Percentiles rank a stretch among this genome's conserved stretches.
Evolutionary conservation across 2,797 vertebrate genomes (phyloP).

Genomic region (Natrix natrix): DNA sequence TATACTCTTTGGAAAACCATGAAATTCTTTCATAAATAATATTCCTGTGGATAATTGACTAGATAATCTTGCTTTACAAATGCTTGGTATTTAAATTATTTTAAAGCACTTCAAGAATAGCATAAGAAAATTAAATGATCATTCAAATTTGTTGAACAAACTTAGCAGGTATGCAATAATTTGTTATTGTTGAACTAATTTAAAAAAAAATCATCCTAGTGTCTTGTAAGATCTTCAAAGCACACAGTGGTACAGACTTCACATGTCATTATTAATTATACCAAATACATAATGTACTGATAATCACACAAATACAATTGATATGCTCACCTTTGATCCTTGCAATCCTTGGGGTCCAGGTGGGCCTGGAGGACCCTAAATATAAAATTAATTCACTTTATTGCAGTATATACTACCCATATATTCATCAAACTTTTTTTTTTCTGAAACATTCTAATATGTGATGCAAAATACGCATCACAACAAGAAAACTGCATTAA

Average conservation of each 20-base stretch:
- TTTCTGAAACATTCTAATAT: not conserved
- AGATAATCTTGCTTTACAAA: not conserved
- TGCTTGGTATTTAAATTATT: not conserved
- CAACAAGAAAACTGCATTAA: conserved; percentile 30
- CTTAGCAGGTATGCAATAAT: not conserved
- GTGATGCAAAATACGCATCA: not conserved
- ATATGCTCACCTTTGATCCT: conserved; percentile 84
- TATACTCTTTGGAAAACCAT: not conserved
- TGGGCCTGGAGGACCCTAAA: conserved; percentile 93
- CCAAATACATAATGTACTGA: not conserved
- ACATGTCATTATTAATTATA: not conserved
- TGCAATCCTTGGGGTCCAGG: conserved; percentile 86
- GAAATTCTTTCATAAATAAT: not conserved
- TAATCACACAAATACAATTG: conserved; percentile 27
- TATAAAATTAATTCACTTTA: conserved; percentile 49
- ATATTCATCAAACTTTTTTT: not conserved
- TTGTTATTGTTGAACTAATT: not conserved
- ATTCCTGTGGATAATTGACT: not conserved
- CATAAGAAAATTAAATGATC: not conserved
- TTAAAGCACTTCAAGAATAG: not conserved
- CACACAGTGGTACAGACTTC: not conserved
- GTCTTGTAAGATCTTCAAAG: not conserved
- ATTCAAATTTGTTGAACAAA: not conserved
- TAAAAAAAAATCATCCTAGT: not conserved
- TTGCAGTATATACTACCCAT: not conserved